These are phyloP conservation scores for Takifugu rubripes DNA, from an alignment of 2,797 vertebrate species.

Conservation along the genomic window DNA sequence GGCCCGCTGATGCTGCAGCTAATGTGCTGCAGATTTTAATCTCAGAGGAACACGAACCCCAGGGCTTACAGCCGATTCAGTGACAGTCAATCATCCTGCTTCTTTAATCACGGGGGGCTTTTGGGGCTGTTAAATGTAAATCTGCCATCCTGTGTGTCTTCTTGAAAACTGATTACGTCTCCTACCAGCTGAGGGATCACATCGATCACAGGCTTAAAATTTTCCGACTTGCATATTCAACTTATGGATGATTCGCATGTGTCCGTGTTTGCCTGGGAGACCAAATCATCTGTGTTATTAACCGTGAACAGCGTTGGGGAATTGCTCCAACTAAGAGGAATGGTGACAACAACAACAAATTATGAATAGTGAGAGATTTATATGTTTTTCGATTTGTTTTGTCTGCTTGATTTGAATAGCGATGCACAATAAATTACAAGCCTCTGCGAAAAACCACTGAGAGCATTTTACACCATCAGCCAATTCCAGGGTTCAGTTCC, in stretches of 20 bases:
- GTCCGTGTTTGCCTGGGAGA: background rate
- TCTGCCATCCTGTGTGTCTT: conserved; percentile 20
- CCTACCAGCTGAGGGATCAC: conserved; percentile 6
- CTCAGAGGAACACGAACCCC: conserved; percentile 37
- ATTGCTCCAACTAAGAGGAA: background rate
- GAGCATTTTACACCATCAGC: no score
- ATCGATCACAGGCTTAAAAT: background rate
- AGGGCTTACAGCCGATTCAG: conserved; percentile 31
- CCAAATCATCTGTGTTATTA: conserved; percentile 2
- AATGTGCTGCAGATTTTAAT: conserved; percentile 42
- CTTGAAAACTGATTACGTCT: conserved; percentile 32
- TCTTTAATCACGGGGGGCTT: conserved; percentile 34
- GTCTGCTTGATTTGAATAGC: no score
- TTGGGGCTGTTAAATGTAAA: conserved; percentile 17
- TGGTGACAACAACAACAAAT: background rate
- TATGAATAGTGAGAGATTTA: background rate
- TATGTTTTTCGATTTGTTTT: no score
- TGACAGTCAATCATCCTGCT: conserved; percentile 25
- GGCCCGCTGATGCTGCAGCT: conserved; percentile 8
- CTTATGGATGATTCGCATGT: background rate
- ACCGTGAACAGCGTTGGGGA: background rate
- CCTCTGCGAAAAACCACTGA: no score
- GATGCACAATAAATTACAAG: no score
- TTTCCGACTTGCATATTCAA: conserved; percentile 27
- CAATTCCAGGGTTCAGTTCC: no score